Base-by-base conservation (phyloP, 1,140 invertebrate genomes). In the Temnothorax longispinosus region DNA sequence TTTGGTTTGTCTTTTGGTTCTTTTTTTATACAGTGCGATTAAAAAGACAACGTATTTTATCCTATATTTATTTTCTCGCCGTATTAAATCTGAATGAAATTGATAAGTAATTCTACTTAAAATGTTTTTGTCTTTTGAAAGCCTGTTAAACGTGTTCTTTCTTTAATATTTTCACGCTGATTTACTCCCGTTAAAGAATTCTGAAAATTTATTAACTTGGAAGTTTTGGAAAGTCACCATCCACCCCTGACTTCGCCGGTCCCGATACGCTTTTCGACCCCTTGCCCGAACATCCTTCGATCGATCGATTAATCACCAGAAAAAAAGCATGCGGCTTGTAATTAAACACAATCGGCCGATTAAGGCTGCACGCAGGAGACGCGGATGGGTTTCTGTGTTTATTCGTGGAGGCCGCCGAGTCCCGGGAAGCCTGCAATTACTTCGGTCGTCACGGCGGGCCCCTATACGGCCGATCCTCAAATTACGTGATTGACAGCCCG, bases 401-500 rank as follows among this genome's bases (percentile, higher is more conserved):
- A 86, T 90, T 76, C 86, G 65, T n/a, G 69, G 47, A 74, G 58
- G 74, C 44, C 44, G 50, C 35, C 27, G 54, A 47, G 44, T 32
- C 72, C 47, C 3, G 81, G 56, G 76, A 81, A 90, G 75, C 85
- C 82, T 86, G 52, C 87, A 90, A 91, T 92, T 90, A 90, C 64
- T 60, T 58, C 47, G 58, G n/a, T 64, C 58, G 54, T 44, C 76
- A 54, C 71, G 76, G 15, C 71, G 71, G 62, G 38, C 27, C 41
- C 81, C 27, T 27, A 27, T 27, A 67, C 78, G 41, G 72, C 67
- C 76, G 76, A 86, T 80, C 81, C 77, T 85, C 80, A 88, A 92
- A 91, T 92, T 91, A 82, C 85, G 86, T 91, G 90, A 91, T 92
- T 87, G 90, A 92, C 91, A 89, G 90, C 71, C 27, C 10, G 64